Evolutionary conservation across 2,888 invertebrate species (phyloP).

Genomic region (Lydus trimaculatus): DNA sequence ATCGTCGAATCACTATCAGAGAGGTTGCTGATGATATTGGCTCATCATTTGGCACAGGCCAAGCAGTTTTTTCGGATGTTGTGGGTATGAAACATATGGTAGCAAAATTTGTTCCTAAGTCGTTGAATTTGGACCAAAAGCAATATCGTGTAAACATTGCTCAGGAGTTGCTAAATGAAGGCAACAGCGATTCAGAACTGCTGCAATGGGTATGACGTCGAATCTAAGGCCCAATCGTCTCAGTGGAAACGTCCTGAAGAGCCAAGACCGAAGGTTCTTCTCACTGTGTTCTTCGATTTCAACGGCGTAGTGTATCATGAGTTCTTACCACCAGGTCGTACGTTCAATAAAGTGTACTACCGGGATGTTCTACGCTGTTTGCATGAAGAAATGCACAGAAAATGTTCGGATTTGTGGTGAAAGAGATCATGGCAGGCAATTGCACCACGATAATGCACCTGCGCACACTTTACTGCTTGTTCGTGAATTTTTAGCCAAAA

Average conservation of each 20-base stretch:
- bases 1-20: conserved; percentile 17
- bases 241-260: no score
- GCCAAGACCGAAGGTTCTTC: conserved; percentile 1
- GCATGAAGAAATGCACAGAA: conserved; percentile 26
- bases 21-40: conserved; percentile 21
- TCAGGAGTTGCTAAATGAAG: no score
- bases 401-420: no score
- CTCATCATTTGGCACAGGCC: conserved; percentile 31
- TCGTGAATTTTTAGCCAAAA: conserved; percentile 16
- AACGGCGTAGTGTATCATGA: conserved; percentile 1
- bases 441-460: neutral
- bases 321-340: conserved; percentile 28
- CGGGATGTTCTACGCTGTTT: no score
- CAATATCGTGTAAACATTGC: no score
- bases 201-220: neutral
- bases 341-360: conserved; percentile 31
- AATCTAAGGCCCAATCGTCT: no score
- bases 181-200: no score
- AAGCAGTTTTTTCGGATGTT: conserved; percentile 30
- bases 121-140: no score
- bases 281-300: no score
- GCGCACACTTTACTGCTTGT: neutral
- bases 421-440: neutral
- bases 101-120: conserved; percentile 20
- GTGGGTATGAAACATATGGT: conserved; percentile 31